phyloP scores from a whole-genome alignment of 2,797 vertebrate genomes.

The Scarus forsteni region DNA sequence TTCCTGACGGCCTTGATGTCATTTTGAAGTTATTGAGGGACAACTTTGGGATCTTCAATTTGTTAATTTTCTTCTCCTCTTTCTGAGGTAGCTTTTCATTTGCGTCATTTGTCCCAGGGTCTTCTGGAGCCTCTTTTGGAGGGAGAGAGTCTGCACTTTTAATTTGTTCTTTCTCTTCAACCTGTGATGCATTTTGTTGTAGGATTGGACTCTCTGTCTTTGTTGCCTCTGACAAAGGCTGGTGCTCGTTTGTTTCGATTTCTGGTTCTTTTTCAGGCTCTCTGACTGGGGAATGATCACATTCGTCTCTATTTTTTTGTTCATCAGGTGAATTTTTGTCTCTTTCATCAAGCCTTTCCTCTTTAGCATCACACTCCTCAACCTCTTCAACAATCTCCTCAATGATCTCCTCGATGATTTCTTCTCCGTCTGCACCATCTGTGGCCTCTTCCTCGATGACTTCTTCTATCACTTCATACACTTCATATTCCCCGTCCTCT shows the following conservation, averaged over 20 bases:
- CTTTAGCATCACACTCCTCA: conserved; percentile 53
- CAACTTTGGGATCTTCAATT: conserved; percentile 92
- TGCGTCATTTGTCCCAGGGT: conserved; percentile 58
- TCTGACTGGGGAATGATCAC: conserved; percentile 7
- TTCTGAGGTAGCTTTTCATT: conserved; percentile 73
- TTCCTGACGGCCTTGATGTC: conserved; percentile 96
- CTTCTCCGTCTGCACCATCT: conserved; percentile 55
- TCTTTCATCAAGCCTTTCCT: conserved; percentile 40
- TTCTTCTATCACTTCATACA: conserved; percentile 74
- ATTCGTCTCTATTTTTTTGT: conserved; percentile 28
- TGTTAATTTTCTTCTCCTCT: conserved; percentile 89
- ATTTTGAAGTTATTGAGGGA: conserved; percentile 91
- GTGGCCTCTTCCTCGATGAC: conserved; percentile 67
- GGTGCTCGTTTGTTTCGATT: conserved; percentile 23
- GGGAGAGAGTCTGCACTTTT: conserved; percentile 30
- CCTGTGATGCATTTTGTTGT: conserved; percentile 24
- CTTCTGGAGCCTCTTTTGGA: conserved; percentile 26
- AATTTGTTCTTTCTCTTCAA: conserved; percentile 48
- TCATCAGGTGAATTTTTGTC: conserved; percentile 27
- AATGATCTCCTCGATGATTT: conserved; percentile 77
- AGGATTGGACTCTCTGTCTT: conserved; percentile 12
- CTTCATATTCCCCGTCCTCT: conserved; percentile 60
- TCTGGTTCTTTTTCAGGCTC: conserved; percentile 30
- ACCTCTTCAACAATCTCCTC: conserved; percentile 76
- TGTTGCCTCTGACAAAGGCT: conserved; percentile 13